A percentile compares a stretch with the other conserved stretches of the same genome.
Evolutionary conservation across 2,888 invertebrate genomes (phyloP).

Genomic region (Pterobdella sp.): DNA sequence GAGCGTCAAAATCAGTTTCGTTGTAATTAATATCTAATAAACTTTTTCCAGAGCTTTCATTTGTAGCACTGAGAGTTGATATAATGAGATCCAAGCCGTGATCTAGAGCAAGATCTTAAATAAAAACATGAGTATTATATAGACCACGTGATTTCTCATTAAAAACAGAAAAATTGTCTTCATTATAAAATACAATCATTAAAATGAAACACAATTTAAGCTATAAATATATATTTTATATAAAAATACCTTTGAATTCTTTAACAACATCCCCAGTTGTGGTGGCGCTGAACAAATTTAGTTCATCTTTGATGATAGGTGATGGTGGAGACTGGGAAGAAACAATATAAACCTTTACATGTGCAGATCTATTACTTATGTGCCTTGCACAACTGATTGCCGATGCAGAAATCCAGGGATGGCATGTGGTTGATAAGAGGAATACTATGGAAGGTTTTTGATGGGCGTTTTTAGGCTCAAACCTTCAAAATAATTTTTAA

Average conservation of each 20-base stretch:
- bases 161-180: neutral
- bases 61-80: neutral
- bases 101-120: slow-evolving; percentile 8
- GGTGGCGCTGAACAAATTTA: neutral
- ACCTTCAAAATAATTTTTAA: slow-evolving; percentile 16
- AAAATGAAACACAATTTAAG: neutral
- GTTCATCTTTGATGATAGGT: neutral
- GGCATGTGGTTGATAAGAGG: slow-evolving; percentile 58
- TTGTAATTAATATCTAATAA: neutral
- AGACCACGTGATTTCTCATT: neutral
- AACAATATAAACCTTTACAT: slow-evolving; percentile 58
- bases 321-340: slow-evolving; percentile 31
- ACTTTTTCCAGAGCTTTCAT: neutral
- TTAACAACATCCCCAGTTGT: neutral
- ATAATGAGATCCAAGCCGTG: slow-evolving; percentile 12
- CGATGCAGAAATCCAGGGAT: slow-evolving; percentile 61
- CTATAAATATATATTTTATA: neutral
- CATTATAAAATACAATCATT: neutral
- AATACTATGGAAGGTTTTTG: slow-evolving; percentile 75
- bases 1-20: neutral
- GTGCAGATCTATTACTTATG: slow-evolving; percentile 72
- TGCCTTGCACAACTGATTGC: slow-evolving; percentile 67
- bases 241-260: neutral
- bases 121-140: neutral
- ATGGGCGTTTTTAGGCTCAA: slow-evolving; percentile 67